Conservation (phyloP, 2,113 vertebrate species). For the Pontoporia blainvillei region DNA sequence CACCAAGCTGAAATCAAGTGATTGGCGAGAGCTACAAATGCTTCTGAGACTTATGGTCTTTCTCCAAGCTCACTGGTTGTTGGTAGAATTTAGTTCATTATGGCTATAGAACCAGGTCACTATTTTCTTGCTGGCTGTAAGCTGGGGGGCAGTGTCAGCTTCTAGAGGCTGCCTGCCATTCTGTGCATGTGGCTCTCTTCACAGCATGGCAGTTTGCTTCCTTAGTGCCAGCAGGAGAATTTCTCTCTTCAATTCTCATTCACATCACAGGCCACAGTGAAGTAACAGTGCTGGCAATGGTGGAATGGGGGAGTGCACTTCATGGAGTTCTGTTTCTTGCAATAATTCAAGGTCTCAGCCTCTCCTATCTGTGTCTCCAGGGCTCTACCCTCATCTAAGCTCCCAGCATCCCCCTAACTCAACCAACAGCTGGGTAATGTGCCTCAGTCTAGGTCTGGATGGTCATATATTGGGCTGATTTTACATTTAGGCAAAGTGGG, state of each 20-base stretch:
- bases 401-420: background rate
- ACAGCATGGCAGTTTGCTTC: background rate
- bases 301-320: accelerated
- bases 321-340: background rate
- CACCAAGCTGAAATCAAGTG: background rate
- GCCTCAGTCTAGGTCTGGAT: background rate
- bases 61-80: background rate
- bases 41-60: background rate
- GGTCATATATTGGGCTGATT: background rate
- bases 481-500: background rate
- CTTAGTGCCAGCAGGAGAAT: background rate
- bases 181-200: background rate
- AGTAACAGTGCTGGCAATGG: background rate
- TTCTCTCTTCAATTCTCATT: background rate
- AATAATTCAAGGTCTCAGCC: background rate
- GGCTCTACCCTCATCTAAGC: background rate
- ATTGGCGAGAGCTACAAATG: background rate
- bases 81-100: background rate
- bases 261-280: background rate
- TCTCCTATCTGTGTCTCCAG: background rate
- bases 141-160: background rate
- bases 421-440: background rate
- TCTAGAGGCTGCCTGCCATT: background rate
- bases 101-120: background rate
- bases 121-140: background rate